A percentile compares a stretch with the other conserved stretches of the same genome.
Evolutionary conservation across 1,140 invertebrate species (phyloP).

Genomic region (Pollicipes pollicipes): DNA sequence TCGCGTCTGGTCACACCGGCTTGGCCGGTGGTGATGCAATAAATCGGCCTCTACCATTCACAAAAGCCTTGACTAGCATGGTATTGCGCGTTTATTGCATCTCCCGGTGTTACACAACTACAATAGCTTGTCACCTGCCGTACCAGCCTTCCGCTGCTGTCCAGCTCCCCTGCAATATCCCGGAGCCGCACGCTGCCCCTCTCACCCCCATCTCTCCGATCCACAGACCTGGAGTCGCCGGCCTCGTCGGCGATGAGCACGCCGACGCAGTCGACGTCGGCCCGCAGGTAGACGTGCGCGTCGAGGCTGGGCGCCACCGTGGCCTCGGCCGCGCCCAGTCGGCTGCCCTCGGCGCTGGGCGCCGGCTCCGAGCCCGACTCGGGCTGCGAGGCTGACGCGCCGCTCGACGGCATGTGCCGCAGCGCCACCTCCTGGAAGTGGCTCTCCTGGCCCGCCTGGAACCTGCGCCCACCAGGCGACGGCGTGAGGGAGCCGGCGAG

Average conservation of each 20-base stretch:
- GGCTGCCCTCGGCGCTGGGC: conserved; percentile 44
- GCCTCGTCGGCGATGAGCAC: conserved; percentile 43
- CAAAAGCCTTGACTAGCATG: too few relatives aligned
- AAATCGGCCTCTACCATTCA: too few relatives aligned
- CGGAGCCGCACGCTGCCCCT: not conserved
- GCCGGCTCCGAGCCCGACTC: conserved; percentile 37
- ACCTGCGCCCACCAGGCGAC: too few relatives aligned
- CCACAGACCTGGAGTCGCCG: conserved; percentile 26
- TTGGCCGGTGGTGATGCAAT: too few relatives aligned
- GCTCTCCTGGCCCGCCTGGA: conserved; percentile 32
- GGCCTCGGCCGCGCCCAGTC: conserved; percentile 42
- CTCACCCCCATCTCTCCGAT: not conserved
- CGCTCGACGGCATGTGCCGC: conserved; percentile 38
- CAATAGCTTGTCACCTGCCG: too few relatives aligned
- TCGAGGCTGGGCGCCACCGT: conserved; percentile 47
- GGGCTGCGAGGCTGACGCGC: conserved; percentile 34
- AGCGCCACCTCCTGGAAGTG: conserved; percentile 37
- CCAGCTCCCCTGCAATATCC: too few relatives aligned
- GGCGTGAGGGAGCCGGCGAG: too few relatives aligned
- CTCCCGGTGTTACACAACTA: too few relatives aligned
- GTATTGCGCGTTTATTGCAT: too few relatives aligned
- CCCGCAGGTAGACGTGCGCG: conserved; percentile 56
- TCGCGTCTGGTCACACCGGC: too few relatives aligned
- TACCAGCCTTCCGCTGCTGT: too few relatives aligned
- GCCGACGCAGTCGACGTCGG: conserved; percentile 42